Percentiles rank a stretch among this genome's conserved stretches.
These are phyloP conservation scores for Acipenser transmontanus DNA, from an alignment of 2,797 vertebrate genomes.

Conservation along the genomic window DNA sequence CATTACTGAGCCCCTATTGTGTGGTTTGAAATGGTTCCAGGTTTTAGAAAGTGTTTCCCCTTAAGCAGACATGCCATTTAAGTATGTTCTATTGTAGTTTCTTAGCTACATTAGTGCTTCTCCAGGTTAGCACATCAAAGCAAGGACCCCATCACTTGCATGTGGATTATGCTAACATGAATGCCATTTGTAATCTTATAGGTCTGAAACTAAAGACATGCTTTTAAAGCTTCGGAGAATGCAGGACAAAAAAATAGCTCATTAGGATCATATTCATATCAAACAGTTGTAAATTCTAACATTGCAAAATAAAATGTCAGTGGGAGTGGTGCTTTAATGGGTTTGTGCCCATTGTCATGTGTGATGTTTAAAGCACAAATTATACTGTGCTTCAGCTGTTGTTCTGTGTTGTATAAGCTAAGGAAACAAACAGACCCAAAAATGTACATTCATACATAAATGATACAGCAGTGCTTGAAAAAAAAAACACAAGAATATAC, in stretches of 20 bases:
- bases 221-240: constrained; percentile 69
- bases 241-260: constrained; percentile 66
- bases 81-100: constrained; percentile 84
- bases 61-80: constrained; percentile 78
- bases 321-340: no score
- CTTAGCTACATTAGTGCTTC: constrained; percentile 83
- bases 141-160: constrained; percentile 67
- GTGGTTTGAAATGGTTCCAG: constrained; percentile 71
- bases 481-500: no score
- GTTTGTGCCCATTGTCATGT: no score
- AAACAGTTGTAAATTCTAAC: constrained; percentile 20
- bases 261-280: constrained; percentile 37
- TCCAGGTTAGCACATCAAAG: constrained; percentile 87
- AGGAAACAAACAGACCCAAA: no score
- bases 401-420: no score
- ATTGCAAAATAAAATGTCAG: no score
- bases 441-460: no score
- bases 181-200: constrained; percentile 77
- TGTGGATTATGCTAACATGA: constrained; percentile 82
- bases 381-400: no score
- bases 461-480: no score
- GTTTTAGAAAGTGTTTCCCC: constrained; percentile 72
- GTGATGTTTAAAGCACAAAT: no score
- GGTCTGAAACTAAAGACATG: constrained; percentile 73
- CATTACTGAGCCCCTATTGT: constrained; percentile 55